These are phyloP conservation scores for Saxicola maurus DNA, from an alignment of 2,797 vertebrate species.

Conservation along the genomic window DNA sequence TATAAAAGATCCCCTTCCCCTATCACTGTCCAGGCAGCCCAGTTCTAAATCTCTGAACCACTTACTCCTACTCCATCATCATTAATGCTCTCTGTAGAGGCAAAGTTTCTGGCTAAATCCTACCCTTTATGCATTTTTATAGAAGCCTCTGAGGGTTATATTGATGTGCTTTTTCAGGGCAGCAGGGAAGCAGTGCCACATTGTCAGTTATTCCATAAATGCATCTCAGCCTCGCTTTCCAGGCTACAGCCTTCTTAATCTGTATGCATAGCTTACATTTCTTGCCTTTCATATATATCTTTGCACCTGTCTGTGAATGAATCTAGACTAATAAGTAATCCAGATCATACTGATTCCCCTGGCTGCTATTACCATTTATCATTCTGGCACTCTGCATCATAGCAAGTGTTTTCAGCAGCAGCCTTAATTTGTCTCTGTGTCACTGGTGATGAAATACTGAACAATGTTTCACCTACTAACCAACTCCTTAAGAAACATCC, in stretches of 20 bases:
- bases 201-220: background rate
- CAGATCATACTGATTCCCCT: conserved; percentile 4
- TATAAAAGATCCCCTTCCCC: background rate
- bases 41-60: background rate
- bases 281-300: conserved; percentile 2
- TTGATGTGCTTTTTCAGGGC: background rate
- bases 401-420: conserved; percentile 29
- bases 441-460: conserved; percentile 6
- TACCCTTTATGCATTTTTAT: background rate
- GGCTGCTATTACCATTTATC: background rate
- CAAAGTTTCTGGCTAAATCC: background rate
- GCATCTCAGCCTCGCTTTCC: background rate
- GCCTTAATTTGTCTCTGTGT: conserved; percentile 30
- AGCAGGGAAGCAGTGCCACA: background rate
- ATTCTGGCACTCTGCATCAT: conserved; percentile 4
- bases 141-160: background rate
- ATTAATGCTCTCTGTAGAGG: background rate
- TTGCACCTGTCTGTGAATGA: background rate
- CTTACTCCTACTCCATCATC: background rate
- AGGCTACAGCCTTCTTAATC: background rate
- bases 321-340: conserved; percentile 16
- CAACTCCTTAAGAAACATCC: background rate
- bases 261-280: background rate
- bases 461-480: background rate
- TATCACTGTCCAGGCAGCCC: background rate